A percentile compares a stretch with the other conserved stretches of the same genome.
phyloP scores from a whole-genome alignment of 2,888 invertebrate species.

The Parasteatoda lunata region DNA sequence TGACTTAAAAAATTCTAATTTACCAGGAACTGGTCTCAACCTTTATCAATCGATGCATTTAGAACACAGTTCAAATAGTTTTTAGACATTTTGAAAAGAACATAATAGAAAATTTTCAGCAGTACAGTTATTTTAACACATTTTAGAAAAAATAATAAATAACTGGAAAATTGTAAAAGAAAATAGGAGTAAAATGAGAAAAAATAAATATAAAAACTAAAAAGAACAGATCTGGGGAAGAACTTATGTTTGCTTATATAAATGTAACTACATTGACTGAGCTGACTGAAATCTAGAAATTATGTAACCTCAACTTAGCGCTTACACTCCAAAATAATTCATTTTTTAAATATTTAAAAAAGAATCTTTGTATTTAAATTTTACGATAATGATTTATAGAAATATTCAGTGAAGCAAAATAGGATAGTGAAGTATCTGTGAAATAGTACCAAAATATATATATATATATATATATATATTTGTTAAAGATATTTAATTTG shows the following conservation, averaged over 20 bases:
- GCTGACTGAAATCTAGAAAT: no score
- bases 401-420: not conserved
- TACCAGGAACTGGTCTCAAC: no score
- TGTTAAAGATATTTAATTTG: not conserved
- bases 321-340: no score
- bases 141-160: not conserved
- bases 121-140: not conserved
- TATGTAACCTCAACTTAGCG: no score
- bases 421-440: not conserved
- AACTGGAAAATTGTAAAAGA: not conserved
- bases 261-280: no score
- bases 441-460: not conserved
- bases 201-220: not conserved
- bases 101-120: not conserved
- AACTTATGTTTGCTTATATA: no score
- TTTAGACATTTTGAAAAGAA: not conserved
- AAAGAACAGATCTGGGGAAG: not conserved
- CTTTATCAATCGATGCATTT: not conserved
- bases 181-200: not conserved
- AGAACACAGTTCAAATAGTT: constrained; percentile 39
- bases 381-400: no score
- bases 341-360: no score
- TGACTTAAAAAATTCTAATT: no score
- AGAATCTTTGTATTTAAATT: no score
- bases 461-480: not conserved